phyloP scores from a whole-genome alignment of 92 coral and sea anemone genomes.

The Anthopleura xanthogrammica region DNA sequence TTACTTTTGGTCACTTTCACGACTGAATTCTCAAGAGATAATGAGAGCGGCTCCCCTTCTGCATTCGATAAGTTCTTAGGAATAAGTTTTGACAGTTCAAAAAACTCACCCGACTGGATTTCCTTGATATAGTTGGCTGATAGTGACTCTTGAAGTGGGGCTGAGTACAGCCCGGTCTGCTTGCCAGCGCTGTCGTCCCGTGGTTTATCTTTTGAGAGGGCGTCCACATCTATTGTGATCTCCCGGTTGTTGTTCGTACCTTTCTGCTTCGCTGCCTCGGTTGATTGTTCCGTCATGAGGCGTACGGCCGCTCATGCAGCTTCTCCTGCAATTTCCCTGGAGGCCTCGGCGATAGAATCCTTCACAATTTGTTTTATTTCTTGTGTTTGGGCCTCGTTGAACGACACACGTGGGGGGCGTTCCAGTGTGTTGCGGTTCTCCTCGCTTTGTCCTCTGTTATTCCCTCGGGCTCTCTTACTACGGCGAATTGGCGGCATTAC shows the following conservation, averaged over 20 bases:
- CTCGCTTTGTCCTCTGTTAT: too few species aligned
- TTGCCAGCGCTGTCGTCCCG: not conserved
- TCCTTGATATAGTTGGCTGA: conserved; percentile 36
- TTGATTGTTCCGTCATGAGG: not conserved
- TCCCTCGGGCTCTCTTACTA: too few species aligned
- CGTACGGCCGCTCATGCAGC: not conserved
- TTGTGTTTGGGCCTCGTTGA: too few species aligned
- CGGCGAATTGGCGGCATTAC: too few species aligned
- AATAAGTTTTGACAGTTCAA: conserved; percentile 38
- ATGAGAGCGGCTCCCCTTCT: conserved; percentile 24
- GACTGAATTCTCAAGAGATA: conserved; percentile 46
- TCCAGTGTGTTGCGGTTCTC: too few species aligned
- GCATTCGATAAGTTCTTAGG: conserved; percentile 27
- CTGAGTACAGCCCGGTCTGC: not conserved
- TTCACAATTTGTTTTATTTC: not conserved
- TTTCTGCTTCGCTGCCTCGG: too few species aligned
- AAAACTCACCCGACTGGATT: conserved; percentile 52
- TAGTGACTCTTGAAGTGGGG: conserved; percentile 14
- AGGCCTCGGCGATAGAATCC: not conserved
- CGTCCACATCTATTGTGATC: too few species aligned
- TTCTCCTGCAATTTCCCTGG: not conserved
- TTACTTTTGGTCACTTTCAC: conserved; percentile 29
- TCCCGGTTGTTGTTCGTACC: not conserved
- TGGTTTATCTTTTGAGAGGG: too few species aligned
- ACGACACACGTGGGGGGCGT: too few species aligned